A percentile compares a stretch with the other conserved stretches of the same genome.
These are phyloP conservation scores for Nyctibius bracteatus DNA, from an alignment of 2,113 vertebrate species.

Conservation along the genomic window DNA sequence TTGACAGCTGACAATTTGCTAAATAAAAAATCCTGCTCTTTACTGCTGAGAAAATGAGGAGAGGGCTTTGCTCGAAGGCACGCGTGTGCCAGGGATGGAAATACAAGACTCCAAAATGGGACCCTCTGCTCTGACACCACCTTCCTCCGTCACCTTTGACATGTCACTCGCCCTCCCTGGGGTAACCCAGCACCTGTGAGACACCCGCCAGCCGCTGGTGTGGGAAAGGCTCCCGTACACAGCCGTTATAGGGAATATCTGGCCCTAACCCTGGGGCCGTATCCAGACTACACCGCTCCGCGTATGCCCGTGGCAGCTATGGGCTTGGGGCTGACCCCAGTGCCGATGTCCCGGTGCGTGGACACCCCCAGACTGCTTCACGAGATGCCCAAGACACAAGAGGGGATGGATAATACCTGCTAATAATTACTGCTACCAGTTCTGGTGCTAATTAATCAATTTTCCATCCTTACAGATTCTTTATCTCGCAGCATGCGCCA, in stretches of 20 bases:
- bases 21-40: neutral
- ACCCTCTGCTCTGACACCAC: neutral
- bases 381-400: neutral
- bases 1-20: neutral
- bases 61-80: rapidly evolving
- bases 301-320: neutral
- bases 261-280: neutral
- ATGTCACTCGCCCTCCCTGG: neutral
- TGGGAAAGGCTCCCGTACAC: rapidly evolving
- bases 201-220: neutral
- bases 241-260: rapidly evolving
- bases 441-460: neutral
- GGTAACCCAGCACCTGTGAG: neutral
- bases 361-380: neutral
- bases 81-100: neutral
- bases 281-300: neutral
- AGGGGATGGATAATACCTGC: neutral
- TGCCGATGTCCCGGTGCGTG: rapidly evolving
- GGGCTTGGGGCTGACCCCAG: neutral
- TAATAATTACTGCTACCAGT: neutral
- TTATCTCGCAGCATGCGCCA: neutral
- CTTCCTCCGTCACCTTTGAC: neutral
- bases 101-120: no score
- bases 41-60: neutral
- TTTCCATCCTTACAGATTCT: neutral